A percentile compares a stretch with the other conserved stretches of the same genome.
These are phyloP conservation scores for Bagarius yarrelli DNA, from an alignment of 2,113 vertebrate genomes.

Conservation along the genomic window DNA sequence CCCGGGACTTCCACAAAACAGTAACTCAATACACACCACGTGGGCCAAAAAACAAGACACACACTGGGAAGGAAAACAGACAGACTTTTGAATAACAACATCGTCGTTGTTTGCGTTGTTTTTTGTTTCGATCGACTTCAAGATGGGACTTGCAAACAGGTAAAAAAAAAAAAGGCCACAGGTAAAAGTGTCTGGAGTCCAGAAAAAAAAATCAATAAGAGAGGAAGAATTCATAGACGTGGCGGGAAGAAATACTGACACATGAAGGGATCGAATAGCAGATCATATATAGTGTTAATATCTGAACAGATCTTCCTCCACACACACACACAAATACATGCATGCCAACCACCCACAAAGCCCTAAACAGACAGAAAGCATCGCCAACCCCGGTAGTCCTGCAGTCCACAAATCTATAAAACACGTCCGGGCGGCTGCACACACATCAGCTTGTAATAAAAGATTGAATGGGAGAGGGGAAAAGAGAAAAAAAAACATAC, in stretches of 20 bases:
- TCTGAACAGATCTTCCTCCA: constrained; percentile 42
- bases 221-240: not conserved
- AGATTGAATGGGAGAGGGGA: constrained; percentile 35
- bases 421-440: constrained; percentile 17
- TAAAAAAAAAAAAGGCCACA: not conserved
- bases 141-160: not conserved
- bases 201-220: not conserved
- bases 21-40: constrained; percentile 31
- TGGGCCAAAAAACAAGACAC: constrained; percentile 35
- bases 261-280: constrained; percentile 41
- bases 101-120: constrained; percentile 7
- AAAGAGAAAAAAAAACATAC: constrained; percentile 31
- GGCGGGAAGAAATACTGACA: constrained; percentile 22
- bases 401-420: constrained; percentile 22
- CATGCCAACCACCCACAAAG: constrained; percentile 1
- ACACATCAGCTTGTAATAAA: constrained; percentile 43
- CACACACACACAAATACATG: constrained; percentile 10
- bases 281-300: constrained; percentile 57
- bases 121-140: constrained; percentile 1
- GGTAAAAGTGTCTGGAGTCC: not conserved
- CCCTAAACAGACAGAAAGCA: not conserved
- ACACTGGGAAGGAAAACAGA: constrained; percentile 21
- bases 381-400: constrained; percentile 9
- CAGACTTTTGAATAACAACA: not conserved
- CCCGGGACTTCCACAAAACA: constrained; percentile 24